Base-by-base conservation (phyloP, 2,113 vertebrate species). In the Paraplagusia blochii region DNA sequence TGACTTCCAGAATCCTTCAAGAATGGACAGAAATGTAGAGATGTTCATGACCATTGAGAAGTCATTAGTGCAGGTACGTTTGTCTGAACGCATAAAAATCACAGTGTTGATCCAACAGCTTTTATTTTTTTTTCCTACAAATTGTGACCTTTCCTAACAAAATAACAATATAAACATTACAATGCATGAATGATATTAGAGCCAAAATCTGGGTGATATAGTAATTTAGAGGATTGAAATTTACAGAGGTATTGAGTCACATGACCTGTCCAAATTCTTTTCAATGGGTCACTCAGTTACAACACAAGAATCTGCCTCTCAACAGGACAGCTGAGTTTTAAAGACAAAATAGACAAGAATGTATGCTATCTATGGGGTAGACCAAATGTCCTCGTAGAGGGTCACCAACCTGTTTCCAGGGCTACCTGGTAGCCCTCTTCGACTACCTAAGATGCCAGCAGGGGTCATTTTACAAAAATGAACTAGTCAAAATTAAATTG, bases 41-140 rank as follows among this genome's bases (percentile, higher is more conserved):
- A 98, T 98, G 96, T 98, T 98, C 85, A 94, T 98, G 95, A 98
- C 93, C 44, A 97, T 98, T 47, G 95, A 98, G 86, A 98, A 98
- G 76, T 95, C 95, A 9, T 82, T 97, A 70, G 95, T 97, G 63
- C 95, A 98, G 92, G 95, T 97, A 45, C 59, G 86, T 64, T 52
- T 63, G 2, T 11, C 39, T n/a, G 6, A 17, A 8, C 8, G 19
- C 45, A 29, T 29, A n/a, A n/a, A n/a, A n/a, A n/a, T 29, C 6
- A 4, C 6, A 29, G 22, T 4, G 22, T 29, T 29, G 22, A 29
- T 29, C 38, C 39, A 43, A 11, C 6, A 14, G 43, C 11, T 1
- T 3, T 29, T 7, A 11, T 1, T 54, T 50, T 29, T 39, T 44
- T 15, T 17, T 49, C 15, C 4, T 29, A n/a, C n/a, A n/a, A n/a